Conservation (phyloP, 2,888 invertebrate species). For the Dryocosmus kuriphilus region DNA sequence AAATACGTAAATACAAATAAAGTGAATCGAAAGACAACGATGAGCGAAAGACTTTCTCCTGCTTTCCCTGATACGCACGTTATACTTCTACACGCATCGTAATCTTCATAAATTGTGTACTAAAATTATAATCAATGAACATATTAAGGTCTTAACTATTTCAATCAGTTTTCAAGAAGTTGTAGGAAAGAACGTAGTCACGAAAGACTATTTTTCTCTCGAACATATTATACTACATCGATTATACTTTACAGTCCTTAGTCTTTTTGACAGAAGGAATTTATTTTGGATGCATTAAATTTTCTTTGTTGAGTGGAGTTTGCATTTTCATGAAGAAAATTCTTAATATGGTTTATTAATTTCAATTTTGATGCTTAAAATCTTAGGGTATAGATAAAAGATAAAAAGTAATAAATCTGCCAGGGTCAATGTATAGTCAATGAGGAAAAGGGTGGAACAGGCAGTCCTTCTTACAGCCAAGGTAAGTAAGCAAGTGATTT, state of each 20-base stretch:
- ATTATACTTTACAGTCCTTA: no score
- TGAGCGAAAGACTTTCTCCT: conserved; percentile 34
- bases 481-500: background rate
- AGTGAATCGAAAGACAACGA: conserved; percentile 32
- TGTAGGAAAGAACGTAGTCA: background rate
- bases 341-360: no score
- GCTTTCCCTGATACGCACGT: conserved; percentile 35
- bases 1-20: conserved; percentile 17
- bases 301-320: no score
- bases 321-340: no score
- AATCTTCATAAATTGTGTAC: conserved; percentile 29
- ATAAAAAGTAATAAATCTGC: background rate
- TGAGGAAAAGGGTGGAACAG: background rate
- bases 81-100: conserved; percentile 28
- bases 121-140: background rate
- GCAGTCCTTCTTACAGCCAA: background rate
- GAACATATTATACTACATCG: background rate
- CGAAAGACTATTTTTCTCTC: no score
- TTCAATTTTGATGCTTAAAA: no score
- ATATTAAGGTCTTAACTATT: background rate
- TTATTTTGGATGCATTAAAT: background rate
- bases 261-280: background rate
- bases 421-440: background rate
- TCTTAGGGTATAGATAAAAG: no score
- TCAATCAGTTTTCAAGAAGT: no score